A percentile compares a stretch with the other conserved stretches of the same genome.
phyloP scores from a whole-genome alignment of 2,797 vertebrate genomes.

The Gorsachius magnificus region DNA sequence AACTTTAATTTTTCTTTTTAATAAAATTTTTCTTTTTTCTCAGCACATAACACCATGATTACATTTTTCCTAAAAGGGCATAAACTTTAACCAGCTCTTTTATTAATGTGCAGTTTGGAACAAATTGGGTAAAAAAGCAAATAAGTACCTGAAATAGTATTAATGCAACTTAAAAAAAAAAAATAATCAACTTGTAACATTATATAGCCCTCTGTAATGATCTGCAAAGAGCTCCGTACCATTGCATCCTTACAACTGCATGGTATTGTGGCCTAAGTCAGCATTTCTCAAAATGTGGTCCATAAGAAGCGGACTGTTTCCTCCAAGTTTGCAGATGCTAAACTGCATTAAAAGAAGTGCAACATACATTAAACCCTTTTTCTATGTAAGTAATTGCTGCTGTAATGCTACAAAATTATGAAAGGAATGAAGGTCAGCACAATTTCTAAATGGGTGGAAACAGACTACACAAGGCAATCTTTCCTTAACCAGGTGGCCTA shows the following conservation, averaged over 20 bases:
- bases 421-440: background rate
- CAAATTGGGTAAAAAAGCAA: background rate
- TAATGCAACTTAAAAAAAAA: background rate
- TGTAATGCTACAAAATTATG: background rate
- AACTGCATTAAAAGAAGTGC: background rate
- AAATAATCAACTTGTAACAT: background rate
- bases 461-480: background rate
- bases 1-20: background rate
- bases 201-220: background rate
- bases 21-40: background rate
- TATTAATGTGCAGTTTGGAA: background rate
- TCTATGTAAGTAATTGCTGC: background rate
- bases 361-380: background rate
- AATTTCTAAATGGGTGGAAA: background rate
- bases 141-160: background rate
- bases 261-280: background rate
- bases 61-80: background rate
- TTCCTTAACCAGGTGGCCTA: background rate
- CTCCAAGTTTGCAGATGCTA: constrained; percentile 7
- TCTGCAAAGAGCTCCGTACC: background rate
- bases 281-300: background rate
- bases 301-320: background rate
- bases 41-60: background rate
- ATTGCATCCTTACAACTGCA: background rate
- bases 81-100: background rate